Evolutionary conservation across 2,113 vertebrate genomes (phyloP).

Genomic region (Otocyon megalotis): DNA sequence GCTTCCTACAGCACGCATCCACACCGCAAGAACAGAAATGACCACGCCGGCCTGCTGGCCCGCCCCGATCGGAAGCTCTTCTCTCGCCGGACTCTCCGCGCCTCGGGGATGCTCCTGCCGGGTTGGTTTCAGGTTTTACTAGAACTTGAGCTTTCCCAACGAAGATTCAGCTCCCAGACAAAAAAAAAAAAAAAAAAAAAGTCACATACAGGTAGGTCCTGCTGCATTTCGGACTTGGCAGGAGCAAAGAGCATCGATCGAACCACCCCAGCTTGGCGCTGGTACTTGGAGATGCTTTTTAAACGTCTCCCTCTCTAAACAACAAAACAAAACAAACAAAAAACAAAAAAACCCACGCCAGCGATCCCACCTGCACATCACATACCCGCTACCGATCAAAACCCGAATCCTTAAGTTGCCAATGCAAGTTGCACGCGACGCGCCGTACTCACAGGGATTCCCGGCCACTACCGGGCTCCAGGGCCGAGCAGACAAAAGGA

Average conservation of each 20-base stretch:
- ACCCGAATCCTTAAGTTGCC: slow-evolving; percentile 67
- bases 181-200: slow-evolving; percentile 39
- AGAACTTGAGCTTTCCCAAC: slow-evolving; percentile 37
- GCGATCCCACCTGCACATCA: slow-evolving; percentile 38
- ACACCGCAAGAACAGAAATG: slow-evolving; percentile 7
- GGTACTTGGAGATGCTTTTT: not conserved
- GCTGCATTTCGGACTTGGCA: not conserved
- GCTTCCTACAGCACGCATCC: not conserved
- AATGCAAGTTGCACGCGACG: slow-evolving; percentile 71
- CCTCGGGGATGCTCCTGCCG: not conserved
- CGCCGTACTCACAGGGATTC: slow-evolving; percentile 83
- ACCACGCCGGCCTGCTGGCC: not conserved
- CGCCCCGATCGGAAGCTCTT: not conserved
- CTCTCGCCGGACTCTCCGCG: not conserved
- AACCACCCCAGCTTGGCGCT: not conserved
- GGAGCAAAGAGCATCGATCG: not conserved
- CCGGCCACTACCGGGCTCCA: slow-evolving; percentile 54
- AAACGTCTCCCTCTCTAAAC: slow-evolving; percentile 4
- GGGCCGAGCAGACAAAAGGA: slow-evolving; percentile 72
- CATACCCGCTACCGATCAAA: not conserved
- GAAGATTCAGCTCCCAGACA: not conserved
- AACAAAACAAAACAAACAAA: no score
- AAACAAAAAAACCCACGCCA: not conserved
- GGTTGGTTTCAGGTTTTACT: slow-evolving; percentile 53
- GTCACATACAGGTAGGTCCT: not conserved